Conservation (phyloP, 2,797 vertebrate genomes). For the Myotis planiceps region DNA sequence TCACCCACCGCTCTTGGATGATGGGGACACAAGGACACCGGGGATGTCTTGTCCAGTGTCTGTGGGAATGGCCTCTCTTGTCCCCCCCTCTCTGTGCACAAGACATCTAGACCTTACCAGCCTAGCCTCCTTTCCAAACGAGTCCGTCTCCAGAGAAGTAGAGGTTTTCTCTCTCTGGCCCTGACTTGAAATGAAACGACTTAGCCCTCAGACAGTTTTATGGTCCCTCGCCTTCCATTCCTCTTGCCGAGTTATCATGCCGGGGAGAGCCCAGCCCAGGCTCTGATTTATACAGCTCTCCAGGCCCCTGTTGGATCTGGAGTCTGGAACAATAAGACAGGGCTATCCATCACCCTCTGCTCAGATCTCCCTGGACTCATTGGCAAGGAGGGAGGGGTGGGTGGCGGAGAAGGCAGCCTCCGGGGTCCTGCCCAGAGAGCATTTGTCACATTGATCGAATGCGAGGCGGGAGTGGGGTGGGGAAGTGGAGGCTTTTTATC, state of each 20-base stretch:
- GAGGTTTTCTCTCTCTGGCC: conserved; percentile 73
- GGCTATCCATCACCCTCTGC: conserved; percentile 74
- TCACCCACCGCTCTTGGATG: neutral
- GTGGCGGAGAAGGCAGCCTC: conserved; percentile 65
- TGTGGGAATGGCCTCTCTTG: neutral
- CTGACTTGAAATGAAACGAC: conserved; percentile 77
- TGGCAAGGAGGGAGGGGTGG: conserved; percentile 61
- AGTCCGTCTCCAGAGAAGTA: conserved; percentile 58
- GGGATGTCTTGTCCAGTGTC: neutral
- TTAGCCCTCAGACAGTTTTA: conserved; percentile 81
- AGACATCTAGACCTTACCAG: neutral
- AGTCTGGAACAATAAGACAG: conserved; percentile 78
- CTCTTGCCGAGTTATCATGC: conserved; percentile 78
- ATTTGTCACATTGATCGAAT: conserved; percentile 77
- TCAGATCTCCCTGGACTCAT: conserved; percentile 74
- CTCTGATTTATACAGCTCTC: conserved; percentile 83
- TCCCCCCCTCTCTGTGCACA: neutral
- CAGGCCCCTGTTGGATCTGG: conserved; percentile 73
- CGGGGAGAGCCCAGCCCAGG: conserved; percentile 55
- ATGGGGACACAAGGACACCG: neutral
- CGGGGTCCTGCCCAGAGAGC: conserved; percentile 70
- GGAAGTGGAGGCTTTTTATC: conserved; percentile 33
- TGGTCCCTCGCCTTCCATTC: conserved; percentile 75
- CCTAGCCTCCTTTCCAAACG: conserved; percentile 44
- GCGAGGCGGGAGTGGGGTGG: neutral